Evolutionary conservation across 1,140 invertebrate species (phyloP), one percentile per base, ranked within the genome.

Genomic region (Drosophila yakuba): DNA sequence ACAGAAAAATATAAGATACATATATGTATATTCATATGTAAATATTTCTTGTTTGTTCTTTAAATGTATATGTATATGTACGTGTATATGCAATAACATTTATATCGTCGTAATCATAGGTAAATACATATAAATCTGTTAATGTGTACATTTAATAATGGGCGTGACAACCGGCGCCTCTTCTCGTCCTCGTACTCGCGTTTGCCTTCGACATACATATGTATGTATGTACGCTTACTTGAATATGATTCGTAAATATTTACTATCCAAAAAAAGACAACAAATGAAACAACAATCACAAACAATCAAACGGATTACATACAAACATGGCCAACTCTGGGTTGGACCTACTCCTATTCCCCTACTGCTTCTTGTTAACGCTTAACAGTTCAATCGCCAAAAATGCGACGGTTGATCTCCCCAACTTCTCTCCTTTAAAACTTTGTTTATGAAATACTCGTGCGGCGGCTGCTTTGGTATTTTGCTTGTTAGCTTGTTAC

Each of bases 121-220:
- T 83, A 89, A 89, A 89, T 83, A 88, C 84, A 88, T 88, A 88
- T 88, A 88, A 89, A 88, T 88, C 74, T 78, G 66, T 80, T 78
- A 78, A 67, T 79, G 83, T 86, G 75, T 86, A 79, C 76, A 76
- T 79, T 57, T 68, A 69, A 80, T 75, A 79, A 56, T 68, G 63
- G 71, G 55, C 43, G 43, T 54, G 44, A 50, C 59, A 63, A 61
- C 55, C 39, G 45, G 52, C 54, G 50, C 74, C 47, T 12, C 39
- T 35, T 43, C 32, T 52, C 44, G 10, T 58, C 55, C 44, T 50
- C 28, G 44, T 25, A 2, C 7, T 10, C 15, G 43, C 39, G 41
- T 20, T 20, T 23, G 48, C 50, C 50, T 17, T 59, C 47, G 45
- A 36, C 23, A 58, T 44, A 36, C 23, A 58, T 44, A 20, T 20